Evolutionary conservation across 2,797 vertebrate genomes (phyloP), one percentile per base, ranked within the genome.

Genomic region (Centroberyx gerrardi): DNA sequence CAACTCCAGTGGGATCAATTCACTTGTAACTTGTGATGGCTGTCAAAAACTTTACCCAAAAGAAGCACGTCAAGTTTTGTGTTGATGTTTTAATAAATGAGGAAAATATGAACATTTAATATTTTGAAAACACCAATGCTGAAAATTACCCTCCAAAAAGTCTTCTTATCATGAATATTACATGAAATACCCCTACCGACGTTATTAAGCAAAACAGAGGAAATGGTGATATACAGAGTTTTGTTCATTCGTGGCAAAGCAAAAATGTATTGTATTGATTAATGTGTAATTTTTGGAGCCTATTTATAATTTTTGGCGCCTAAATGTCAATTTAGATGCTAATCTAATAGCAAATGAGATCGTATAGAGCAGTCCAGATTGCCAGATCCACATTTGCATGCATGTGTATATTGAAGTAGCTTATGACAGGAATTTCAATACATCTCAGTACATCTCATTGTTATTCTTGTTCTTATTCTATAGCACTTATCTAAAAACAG

Each of bases 1-100:
- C 71, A 59, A 46, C 58, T 84, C 72, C 83, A 64, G 62, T 68
- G 72, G 77, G 61, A 85, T 81, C 72, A 72, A 71, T 85, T 77
- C 78, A 46, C 68, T 51, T 60, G 22, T 69, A 52, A 52, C 68
- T 67, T 72, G 55, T 31, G 68, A 76, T 46, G 7, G 51, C 74
- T 82, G 78, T 84, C 80, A 85, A 81, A 18, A 84, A 70, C 56
- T 65, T 62, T 48, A 17, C 31, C 58, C 65, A 40, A 72, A 63
- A 49, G 70, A 77, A 2, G 9, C 18, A 55, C 9, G 31, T 18
- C 33, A 58, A 59, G 31, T 56, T 73, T 69, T 84, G 55, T 58
- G 9, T 69, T 73, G 67, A 13, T 53, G 10, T 78, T 59, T 83
- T 42, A 56, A 58, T 72, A 77, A 79, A 85, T 81, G 42, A 84